Evolutionary conservation across 2,797 vertebrate species (phyloP), one percentile per base, ranked within the genome.

Genomic region (Passerculus sandwichensis): DNA sequence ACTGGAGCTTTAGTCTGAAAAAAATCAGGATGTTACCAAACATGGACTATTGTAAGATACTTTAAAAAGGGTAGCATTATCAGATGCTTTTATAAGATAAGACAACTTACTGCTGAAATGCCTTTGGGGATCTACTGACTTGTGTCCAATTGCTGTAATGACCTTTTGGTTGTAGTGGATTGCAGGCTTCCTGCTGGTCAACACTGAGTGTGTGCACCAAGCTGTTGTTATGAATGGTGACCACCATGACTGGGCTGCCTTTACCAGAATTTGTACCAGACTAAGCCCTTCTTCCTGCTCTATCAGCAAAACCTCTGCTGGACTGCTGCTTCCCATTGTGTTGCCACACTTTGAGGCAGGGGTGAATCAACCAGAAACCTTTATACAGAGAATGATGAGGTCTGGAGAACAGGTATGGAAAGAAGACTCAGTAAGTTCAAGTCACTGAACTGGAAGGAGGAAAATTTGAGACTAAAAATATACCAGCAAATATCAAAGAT

Each of bases 381-480:
- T 74, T 10, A 47, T 6, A 48, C 0, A 2, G 75, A 91, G 15
- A 47, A 78, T 9, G 3, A 22, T 42, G 0, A 0, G 15, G 14
- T 72, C 71, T 72, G 66, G 38, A 78, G 54, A 78, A 53, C 34
- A 56, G 36, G 15, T 54, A 82, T 30, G 30, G 19, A 72, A 71
- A 42, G 42, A 82, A 85, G 45, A 54, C 18, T 79, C 23, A 44
- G 1, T 38, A 48, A 67, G 4, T 6, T 70, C 4, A 5, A 82
- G 18, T 73, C 42, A 61, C 13, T 61, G 76, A 70, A 30, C 16
- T 38, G 44, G 40, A 88, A 79, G 64, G 21, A 93, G 22, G 20
- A 94, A 77, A 94, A 26, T 6, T 53, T 53, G 40, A 79, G 56
- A 56, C 51, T 85, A 42, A 75, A 79, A 91, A 42, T 66, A 61